Conservation (phyloP, 2,888 invertebrate genomes). For the Trachelus tabidus region DNA sequence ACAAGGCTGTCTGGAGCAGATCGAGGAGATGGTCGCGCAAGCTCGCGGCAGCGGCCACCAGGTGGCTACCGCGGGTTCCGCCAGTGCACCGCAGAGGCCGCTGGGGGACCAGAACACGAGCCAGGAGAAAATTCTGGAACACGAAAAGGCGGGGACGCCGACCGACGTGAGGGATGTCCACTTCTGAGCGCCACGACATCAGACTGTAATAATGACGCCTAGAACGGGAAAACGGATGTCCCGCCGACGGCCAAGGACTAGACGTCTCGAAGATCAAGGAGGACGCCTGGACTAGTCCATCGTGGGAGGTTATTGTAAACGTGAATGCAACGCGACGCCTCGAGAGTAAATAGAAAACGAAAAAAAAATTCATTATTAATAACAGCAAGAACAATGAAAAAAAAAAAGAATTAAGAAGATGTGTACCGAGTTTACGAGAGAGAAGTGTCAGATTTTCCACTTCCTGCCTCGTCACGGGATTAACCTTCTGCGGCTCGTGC, state of each 20-base stretch:
- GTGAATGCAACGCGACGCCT: neutral
- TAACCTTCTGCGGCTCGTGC: neutral
- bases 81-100: constrained; percentile 44
- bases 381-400: neutral
- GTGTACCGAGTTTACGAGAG: neutral
- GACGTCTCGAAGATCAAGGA: neutral
- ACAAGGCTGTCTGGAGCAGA: constrained; percentile 81
- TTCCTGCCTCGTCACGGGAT: neutral
- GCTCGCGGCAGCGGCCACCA: constrained; percentile 47
- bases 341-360: constrained; percentile 4
- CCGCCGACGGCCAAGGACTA: constrained; percentile 12
- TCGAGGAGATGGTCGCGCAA: constrained; percentile 81
- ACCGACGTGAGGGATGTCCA: constrained; percentile 88
- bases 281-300: neutral
- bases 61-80: constrained; percentile 44
- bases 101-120: constrained; percentile 62
- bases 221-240: neutral
- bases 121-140: constrained; percentile 69
- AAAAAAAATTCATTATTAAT: neutral
- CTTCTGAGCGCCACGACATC: constrained; percentile 68
- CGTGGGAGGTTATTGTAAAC: neutral
- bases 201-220: neutral
- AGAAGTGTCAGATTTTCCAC: neutral
- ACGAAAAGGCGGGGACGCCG: constrained; percentile 83
- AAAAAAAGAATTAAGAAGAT: neutral